Evolutionary conservation across 2,888 invertebrate genomes (phyloP).

Genomic region (Drosophila picticornis): DNA sequence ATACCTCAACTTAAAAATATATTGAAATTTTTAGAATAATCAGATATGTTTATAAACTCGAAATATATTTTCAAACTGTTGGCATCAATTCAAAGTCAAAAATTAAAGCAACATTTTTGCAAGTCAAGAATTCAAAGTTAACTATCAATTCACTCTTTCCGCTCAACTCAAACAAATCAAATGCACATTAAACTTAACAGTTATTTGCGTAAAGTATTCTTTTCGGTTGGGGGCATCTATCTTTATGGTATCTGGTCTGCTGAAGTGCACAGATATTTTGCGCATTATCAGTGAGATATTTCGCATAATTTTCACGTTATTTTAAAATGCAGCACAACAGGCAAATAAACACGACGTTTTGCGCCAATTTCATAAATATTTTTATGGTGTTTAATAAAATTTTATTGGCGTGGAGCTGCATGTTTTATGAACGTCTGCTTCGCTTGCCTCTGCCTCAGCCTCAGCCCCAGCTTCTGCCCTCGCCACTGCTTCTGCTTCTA

Average conservation of each 20-base stretch:
- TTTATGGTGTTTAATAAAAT: constrained; percentile 79
- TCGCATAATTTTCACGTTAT: constrained; percentile 72
- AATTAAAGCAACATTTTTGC: background rate
- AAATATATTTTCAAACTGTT: no score
- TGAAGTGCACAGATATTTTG: constrained; percentile 31
- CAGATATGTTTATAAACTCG: no score
- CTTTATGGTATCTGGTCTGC: constrained; percentile 25
- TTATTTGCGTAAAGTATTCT: background rate
- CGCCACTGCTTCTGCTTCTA: no score
- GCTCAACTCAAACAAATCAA: constrained; percentile 31
- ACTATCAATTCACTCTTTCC: background rate
- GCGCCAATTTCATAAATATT: constrained; percentile 78
- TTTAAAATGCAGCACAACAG: constrained; percentile 64
- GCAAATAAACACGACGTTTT: constrained; percentile 68
- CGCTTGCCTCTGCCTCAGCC: constrained; percentile 3
- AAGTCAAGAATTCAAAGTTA: background rate
- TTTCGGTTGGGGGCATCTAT: background rate
- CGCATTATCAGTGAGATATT: constrained; percentile 49
- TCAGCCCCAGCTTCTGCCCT: background rate
- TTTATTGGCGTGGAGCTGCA: constrained; percentile 67
- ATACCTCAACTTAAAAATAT: background rate
- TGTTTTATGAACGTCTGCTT: constrained; percentile 57
- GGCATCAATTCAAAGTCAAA: background rate
- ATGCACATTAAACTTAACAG: constrained; percentile 19
- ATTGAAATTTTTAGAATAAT: background rate